A percentile compares a stretch with the other conserved stretches of the same genome.
phyloP scores from a whole-genome alignment of 2,888 invertebrate genomes.

The Teleiodes luculella region DNA sequence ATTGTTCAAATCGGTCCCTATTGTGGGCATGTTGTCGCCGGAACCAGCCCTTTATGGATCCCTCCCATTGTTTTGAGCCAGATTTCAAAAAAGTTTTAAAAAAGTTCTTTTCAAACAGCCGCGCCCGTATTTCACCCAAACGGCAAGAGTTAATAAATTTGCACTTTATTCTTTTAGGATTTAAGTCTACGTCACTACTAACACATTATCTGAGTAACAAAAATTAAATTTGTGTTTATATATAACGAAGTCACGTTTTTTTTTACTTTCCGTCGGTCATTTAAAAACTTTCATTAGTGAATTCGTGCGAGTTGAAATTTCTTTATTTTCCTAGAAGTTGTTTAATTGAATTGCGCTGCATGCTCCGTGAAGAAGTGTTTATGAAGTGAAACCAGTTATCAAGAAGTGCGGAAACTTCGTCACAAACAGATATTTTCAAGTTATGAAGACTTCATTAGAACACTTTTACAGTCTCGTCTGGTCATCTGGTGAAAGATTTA shows the following conservation, averaged over 20 bases:
- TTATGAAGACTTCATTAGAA: too few relatives aligned
- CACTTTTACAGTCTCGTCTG: too few relatives aligned
- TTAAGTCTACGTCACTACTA: conserved; percentile 19
- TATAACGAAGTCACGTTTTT: conserved; percentile 70
- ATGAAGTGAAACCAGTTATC: not conserved
- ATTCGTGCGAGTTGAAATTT: conserved; percentile 59
- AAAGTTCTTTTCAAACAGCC: conserved; percentile 44
- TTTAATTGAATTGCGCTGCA: conserved; percentile 40
- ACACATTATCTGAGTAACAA: conserved; percentile 31
- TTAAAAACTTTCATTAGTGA: conserved; percentile 75
- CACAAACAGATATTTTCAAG: not conserved
- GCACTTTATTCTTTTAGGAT: conserved; percentile 28
- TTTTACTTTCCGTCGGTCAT: conserved; percentile 65
- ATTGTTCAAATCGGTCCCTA: conserved; percentile 62
- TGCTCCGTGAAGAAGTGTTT: not conserved
- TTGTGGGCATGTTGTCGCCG: conserved; percentile 65
- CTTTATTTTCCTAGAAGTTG: conserved; percentile 59
- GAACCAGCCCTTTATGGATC: conserved; percentile 64
- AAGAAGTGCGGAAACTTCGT: not conserved
- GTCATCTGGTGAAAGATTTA: too few relatives aligned
- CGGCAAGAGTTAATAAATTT: conserved; percentile 22
- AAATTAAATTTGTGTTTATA: conserved; percentile 48
- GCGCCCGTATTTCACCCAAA: conserved; percentile 9
- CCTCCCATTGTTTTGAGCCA: conserved; percentile 67
- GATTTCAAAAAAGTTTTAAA: conserved; percentile 63